A percentile compares a stretch with the other conserved stretches of the same genome.
Evolutionary conservation across 2,888 invertebrate species (phyloP).

Genomic region (Lasius fuliginosus): DNA sequence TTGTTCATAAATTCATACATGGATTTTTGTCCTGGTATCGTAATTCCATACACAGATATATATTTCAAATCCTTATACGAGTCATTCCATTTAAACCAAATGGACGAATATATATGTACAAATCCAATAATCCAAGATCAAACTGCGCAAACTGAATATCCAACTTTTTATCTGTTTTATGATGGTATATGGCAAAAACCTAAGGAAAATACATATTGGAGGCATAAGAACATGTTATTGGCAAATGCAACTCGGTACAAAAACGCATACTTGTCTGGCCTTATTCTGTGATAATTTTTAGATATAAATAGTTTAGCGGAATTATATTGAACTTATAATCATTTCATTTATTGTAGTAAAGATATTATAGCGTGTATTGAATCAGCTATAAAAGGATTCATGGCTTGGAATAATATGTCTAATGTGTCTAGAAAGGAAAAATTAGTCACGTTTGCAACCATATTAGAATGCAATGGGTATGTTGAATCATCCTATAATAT

Average conservation of each 20-base stretch:
- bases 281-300: background rate
- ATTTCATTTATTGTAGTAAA: background rate
- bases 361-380: background rate
- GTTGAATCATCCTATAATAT: background rate
- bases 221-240: background rate
- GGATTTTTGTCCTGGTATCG: background rate
- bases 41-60: background rate
- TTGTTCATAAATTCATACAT: slow-evolving; percentile 20
- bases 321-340: background rate
- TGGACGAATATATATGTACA: background rate
- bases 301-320: background rate
- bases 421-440: background rate
- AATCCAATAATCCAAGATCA: too few species aligned
- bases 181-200: slow-evolving; percentile 20
- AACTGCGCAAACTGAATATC: too few species aligned
- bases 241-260: slow-evolving; percentile 11
- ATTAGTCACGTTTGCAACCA: background rate
- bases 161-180: background rate
- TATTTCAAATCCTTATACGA: background rate
- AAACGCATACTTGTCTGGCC: background rate
- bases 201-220: slow-evolving; percentile 4
- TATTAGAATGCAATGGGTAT: background rate
- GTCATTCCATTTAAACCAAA: background rate
- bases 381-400: slow-evolving; percentile 4
- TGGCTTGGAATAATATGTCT: background rate